Percentiles rank a stretch among this genome's conserved stretches.
Conservation (phyloP, 2,113 vertebrate species). For the Pachypanchax playfairii region DNA sequence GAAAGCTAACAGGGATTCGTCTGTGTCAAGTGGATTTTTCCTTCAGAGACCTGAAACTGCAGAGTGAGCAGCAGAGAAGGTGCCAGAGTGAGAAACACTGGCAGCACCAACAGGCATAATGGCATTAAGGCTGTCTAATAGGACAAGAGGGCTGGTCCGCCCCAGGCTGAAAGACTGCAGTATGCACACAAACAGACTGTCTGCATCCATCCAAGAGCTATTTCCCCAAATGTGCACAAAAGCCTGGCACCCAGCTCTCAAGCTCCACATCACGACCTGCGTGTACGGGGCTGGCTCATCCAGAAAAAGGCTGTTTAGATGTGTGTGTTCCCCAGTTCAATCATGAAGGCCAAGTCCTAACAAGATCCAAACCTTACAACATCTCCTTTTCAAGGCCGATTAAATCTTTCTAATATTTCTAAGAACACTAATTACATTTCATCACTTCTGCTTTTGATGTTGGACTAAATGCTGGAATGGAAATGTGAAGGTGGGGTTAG, state of each 20-base stretch:
- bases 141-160: slow-evolving; percentile 49
- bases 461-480: background rate
- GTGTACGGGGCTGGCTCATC: slow-evolving; percentile 37
- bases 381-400: slow-evolving; percentile 23
- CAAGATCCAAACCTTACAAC: slow-evolving; percentile 36
- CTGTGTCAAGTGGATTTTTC: slow-evolving; percentile 20
- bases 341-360: slow-evolving; percentile 17
- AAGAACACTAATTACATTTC: background rate
- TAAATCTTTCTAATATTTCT: background rate
- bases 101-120: slow-evolving; percentile 61
- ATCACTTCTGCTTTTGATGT: slow-evolving; percentile 18
- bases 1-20: slow-evolving; percentile 1
- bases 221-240: slow-evolving; percentile 61
- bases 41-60: slow-evolving; percentile 37
- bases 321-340: background rate
- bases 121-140: slow-evolving; percentile 66
- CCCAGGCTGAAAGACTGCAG: slow-evolving; percentile 66
- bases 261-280: slow-evolving; percentile 30
- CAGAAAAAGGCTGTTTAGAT: slow-evolving; percentile 33
- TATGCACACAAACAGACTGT: slow-evolving; percentile 57
- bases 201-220: slow-evolving; percentile 53
- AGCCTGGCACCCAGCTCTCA: slow-evolving; percentile 64
- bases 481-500: slow-evolving; percentile 5
- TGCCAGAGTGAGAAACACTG: slow-evolving; percentile 51
- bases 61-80: slow-evolving; percentile 50